Conservation (phyloP, 2,888 invertebrate species). For the Sclerodermus sp. region DNA sequence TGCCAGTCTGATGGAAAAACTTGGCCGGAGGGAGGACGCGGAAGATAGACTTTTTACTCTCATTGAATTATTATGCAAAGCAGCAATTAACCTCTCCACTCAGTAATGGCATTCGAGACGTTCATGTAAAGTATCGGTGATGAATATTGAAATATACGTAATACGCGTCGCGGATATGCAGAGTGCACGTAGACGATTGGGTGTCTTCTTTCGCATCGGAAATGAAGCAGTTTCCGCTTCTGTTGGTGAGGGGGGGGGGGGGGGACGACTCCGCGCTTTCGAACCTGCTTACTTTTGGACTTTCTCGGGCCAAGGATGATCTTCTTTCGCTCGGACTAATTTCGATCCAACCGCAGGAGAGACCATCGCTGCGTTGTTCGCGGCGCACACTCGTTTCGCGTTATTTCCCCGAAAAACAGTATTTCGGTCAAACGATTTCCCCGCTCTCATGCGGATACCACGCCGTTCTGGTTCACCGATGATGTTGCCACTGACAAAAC, state of each 20-base stretch:
- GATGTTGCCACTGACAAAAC: too few relatives aligned
- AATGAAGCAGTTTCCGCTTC: conserved; percentile 13
- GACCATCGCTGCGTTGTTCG: too few relatives aligned
- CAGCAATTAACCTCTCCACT: conserved; percentile 43
- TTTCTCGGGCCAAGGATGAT: neutral
- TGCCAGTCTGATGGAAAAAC: neutral
- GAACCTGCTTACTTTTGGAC: too few relatives aligned
- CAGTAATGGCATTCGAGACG: conserved; percentile 25
- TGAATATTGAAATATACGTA: conserved; percentile 33
- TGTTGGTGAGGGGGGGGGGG: too few relatives aligned
- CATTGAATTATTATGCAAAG: conserved; percentile 47
- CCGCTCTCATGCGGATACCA: too few relatives aligned
- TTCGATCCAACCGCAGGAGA: too few relatives aligned
- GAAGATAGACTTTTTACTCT: conserved; percentile 17
- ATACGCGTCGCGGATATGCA: neutral
- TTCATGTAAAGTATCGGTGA: conserved; percentile 38
- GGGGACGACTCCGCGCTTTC: too few relatives aligned
- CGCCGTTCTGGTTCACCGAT: conserved; percentile 6
- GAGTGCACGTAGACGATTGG: conserved; percentile 5
- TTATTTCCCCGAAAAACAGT: too few relatives aligned
- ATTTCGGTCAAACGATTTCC: too few relatives aligned
- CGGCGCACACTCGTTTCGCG: too few relatives aligned
- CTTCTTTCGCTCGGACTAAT: neutral
- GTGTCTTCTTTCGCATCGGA: conserved; percentile 18
- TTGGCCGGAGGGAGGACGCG: conserved; percentile 9